These are phyloP conservation scores for Beaufortia kweichowensis DNA, from an alignment of 2,113 vertebrate genomes.

Conservation along the genomic window DNA sequence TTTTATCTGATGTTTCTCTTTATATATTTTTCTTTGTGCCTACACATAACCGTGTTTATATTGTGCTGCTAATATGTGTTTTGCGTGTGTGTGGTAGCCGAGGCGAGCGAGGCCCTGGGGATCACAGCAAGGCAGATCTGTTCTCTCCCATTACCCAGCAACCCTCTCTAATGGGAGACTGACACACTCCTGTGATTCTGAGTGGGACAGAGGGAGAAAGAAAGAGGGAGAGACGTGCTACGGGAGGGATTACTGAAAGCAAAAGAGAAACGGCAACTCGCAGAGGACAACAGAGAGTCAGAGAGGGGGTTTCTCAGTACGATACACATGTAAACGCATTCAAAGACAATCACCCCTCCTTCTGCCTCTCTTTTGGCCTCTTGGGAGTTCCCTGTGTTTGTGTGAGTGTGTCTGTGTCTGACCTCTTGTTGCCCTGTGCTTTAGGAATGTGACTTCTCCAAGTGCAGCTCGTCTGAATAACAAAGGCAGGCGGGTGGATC, in stretches of 20 bases:
- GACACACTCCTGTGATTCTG: constrained; percentile 56
- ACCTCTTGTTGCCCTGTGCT: constrained; percentile 53
- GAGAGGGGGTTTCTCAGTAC: neutral
- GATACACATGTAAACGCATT: constrained; percentile 30
- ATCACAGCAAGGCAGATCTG: constrained; percentile 66
- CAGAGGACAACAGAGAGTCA: neutral
- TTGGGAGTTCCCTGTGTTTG: constrained; percentile 48
- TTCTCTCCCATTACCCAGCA: constrained; percentile 63
- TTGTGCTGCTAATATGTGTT: constrained; percentile 35
- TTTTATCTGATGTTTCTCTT: neutral
- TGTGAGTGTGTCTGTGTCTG: constrained; percentile 42
- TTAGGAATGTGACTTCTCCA: constrained; percentile 54
- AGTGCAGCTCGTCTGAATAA: constrained; percentile 51
- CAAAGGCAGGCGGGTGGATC: constrained; percentile 50
- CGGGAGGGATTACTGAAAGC: constrained; percentile 55
- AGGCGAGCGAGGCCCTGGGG: constrained; percentile 62
- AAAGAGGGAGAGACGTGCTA: constrained; percentile 41
- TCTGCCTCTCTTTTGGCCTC: constrained; percentile 22
- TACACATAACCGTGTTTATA: constrained; percentile 13
- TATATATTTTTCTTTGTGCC: constrained; percentile 4
- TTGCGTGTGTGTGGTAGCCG: constrained; percentile 47
- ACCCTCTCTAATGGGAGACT: constrained; percentile 59
- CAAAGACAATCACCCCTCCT: constrained; percentile 21
- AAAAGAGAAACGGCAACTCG: constrained; percentile 28
- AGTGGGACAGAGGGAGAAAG: constrained; percentile 33